These are phyloP conservation scores for Tiaroga cobitis DNA, from an alignment of 2,797 vertebrate species.

Conservation along the genomic window DNA sequence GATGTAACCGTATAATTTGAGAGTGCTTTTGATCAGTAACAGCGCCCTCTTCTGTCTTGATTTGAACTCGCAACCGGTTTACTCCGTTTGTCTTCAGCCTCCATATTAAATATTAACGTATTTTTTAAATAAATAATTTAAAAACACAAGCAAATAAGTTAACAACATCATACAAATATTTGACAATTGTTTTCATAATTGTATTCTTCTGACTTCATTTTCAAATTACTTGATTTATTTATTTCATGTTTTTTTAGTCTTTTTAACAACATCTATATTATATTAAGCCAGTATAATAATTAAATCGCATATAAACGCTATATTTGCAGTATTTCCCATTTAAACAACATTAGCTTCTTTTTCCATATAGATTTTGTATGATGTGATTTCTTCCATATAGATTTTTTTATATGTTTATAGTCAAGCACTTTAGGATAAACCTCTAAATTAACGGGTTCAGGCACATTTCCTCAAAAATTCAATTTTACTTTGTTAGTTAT, in stretches of 20 bases:
- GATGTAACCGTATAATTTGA: background rate
- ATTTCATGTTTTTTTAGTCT: background rate
- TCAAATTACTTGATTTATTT: background rate
- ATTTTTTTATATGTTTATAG: background rate
- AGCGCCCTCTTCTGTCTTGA: slow-evolving; percentile 4
- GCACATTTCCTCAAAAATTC: background rate
- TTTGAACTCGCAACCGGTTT: background rate
- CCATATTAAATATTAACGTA: background rate
- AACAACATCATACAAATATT: background rate
- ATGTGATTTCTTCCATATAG: too few relatives aligned
- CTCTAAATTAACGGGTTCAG: background rate
- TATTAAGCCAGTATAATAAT: background rate
- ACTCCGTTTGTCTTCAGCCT: background rate
- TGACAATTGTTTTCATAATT: background rate
- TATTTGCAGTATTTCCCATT: background rate
- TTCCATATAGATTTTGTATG: background rate
- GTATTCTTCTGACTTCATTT: background rate
- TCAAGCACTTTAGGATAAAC: background rate
- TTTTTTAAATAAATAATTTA: background rate
- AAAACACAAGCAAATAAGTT: background rate
- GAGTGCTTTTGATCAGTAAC: background rate
- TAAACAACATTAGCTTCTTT: background rate
- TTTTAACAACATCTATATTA: background rate
- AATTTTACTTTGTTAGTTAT: background rate
- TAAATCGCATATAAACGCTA: background rate